Conservation (phyloP, 2,113 vertebrate genomes). For the Anolis carolinensis region DNA sequence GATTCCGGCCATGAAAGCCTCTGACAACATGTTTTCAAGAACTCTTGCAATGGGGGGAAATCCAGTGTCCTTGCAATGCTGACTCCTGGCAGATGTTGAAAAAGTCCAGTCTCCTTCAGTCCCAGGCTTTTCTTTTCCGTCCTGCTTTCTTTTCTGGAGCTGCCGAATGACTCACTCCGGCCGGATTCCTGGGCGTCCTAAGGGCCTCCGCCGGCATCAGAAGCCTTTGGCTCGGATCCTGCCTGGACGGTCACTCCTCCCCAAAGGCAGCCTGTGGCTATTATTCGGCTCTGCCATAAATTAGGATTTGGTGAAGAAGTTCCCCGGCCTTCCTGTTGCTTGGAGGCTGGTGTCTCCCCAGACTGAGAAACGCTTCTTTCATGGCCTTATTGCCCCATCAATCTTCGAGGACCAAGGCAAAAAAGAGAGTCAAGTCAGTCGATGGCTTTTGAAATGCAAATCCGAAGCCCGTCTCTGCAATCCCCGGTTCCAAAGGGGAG, state of each 20-base stretch:
- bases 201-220: background rate
- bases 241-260: background rate
- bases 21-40: too few relatives aligned
- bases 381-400: constrained; percentile 24
- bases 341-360: background rate
- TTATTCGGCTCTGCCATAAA: background rate
- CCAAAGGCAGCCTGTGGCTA: background rate
- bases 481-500: background rate
- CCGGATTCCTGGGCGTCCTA: background rate
- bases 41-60: background rate
- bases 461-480: constrained; percentile 1
- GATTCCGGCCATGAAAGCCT: too few relatives aligned
- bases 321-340: constrained; percentile 7
- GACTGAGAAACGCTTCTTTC: constrained; percentile 13
- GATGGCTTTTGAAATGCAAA: background rate
- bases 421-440: background rate
- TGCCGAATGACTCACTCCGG: background rate
- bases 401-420: constrained; percentile 20
- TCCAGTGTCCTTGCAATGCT: background rate
- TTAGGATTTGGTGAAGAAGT: constrained; percentile 2
- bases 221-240: background rate
- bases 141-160: background rate
- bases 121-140: background rate
- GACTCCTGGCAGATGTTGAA: too few relatives aligned
- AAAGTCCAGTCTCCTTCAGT: too few relatives aligned